Base-by-base conservation (phyloP, 1,140 invertebrate species). In the Drosophila nasuta region DNA sequence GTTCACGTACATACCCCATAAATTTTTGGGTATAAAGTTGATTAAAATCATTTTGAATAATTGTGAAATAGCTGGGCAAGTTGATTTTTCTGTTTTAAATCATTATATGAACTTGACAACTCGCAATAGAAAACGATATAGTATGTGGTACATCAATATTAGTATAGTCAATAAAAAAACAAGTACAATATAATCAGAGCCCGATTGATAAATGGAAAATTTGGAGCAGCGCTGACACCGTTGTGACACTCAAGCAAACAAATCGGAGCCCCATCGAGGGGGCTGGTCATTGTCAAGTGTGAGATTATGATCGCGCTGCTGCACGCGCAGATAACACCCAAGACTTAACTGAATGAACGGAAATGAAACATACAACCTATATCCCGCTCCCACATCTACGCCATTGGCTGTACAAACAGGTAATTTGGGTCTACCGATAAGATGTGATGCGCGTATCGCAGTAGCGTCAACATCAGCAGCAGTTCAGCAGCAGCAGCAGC, bases 281-380 rank as follows among this genome's bases (percentile, higher is more conserved):
- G 71, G 71, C 71, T 74, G 71, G 71, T 74, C 65, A 74, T 20
- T 58, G 54, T 54, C 54, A 62, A 57, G 68, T 60, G 48, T 60
- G 63, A 67, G 35, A 43, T 45, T 67, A 73, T 67, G 65, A 49
- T 60, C 30, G 45, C 41, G 35, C 35, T 52, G 45, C 28, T 52
- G 45, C 28, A 52, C 45, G 63, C 71, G 75, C 48, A 62, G 72
- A 56, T 75, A 75, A 57, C 48, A 63, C 17, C n/a, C 8, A 62
- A 35, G 8, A 15, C 56, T 51, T 11, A n/a, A n/a, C 30, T 38
- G 7, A 49, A 15, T 59, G 41, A 59, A 54, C 52, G 33, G 30
- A 62, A 62, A 81, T 88, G 83, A 88, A 89, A 88, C 77, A 88
- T 80, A 88, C 83, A 88, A 88, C 83, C 83, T 89, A 72, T 88